These are phyloP conservation scores for Syritta pipiens DNA, from an alignment of 2,888 invertebrate genomes.

Conservation along the genomic window DNA sequence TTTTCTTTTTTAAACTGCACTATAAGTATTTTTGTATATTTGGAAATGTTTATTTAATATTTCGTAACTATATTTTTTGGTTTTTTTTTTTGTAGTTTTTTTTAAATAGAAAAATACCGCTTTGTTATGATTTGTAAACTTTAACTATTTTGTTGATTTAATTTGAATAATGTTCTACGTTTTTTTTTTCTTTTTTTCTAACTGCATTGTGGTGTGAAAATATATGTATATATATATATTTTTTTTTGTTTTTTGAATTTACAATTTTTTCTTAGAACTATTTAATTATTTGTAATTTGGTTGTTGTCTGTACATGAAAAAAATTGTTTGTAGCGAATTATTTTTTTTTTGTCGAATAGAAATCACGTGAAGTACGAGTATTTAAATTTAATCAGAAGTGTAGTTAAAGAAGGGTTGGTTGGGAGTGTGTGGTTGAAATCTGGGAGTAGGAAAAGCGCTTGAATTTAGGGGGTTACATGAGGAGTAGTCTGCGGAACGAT, in stretches of 20 bases:
- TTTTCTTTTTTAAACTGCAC: conserved; percentile 43
- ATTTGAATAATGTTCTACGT: conserved; percentile 48
- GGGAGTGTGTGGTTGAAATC: too few species aligned
- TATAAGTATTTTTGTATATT: conserved; percentile 40
- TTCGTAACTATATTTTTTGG: conserved; percentile 21
- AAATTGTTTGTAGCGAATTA: background rate
- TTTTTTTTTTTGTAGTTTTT: conserved; percentile 1
- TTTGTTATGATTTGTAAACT: conserved; percentile 47
- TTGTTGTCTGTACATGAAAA: conserved; percentile 12
- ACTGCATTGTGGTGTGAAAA: conserved; percentile 67
- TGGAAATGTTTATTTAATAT: conserved; percentile 30
- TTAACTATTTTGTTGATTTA: conserved; percentile 54
- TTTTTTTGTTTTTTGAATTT: conserved; percentile 22
- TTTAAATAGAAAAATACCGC: conserved; percentile 52
- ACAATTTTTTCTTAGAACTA: conserved; percentile 45
- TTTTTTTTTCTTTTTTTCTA: conserved; percentile 31
- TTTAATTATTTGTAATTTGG: background rate
- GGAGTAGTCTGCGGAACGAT: too few species aligned
- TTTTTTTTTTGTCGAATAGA: background rate
- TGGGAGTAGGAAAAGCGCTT: too few species aligned
- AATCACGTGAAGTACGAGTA: too few species aligned
- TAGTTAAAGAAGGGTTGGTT: too few species aligned
- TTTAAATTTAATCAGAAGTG: too few species aligned
- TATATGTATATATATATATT: conserved; percentile 33
- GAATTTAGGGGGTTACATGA: too few species aligned